These are phyloP conservation scores for Microtus ochrogaster DNA, from an alignment of 2,113 vertebrate species.

Conservation along the genomic window DNA sequence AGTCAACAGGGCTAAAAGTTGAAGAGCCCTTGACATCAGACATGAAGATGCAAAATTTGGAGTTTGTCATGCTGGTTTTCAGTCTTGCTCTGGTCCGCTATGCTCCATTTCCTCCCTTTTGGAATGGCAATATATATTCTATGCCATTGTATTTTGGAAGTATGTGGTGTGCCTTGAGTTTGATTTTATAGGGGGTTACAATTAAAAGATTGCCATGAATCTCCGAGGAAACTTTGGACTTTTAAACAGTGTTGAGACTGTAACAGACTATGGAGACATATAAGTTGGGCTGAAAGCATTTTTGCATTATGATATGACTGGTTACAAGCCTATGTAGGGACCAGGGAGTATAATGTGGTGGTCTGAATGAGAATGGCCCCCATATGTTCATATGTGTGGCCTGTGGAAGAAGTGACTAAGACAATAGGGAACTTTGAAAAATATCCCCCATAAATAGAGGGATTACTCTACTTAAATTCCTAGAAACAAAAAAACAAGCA, in stretches of 20 bases:
- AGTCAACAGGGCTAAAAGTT: neutral
- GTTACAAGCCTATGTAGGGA: neutral
- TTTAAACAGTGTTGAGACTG: neutral
- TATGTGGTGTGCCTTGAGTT: neutral
- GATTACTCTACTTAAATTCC: neutral
- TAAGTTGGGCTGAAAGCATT: neutral
- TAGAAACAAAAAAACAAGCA: neutral
- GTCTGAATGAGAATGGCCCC: neutral
- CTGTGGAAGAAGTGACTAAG: neutral
- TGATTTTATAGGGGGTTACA: neutral
- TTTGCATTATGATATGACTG: neutral
- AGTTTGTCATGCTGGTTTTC: neutral
- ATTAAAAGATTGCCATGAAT: neutral
- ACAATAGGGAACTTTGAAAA: neutral
- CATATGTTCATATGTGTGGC: neutral
- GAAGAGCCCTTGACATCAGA: neutral
- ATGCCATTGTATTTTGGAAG: neutral
- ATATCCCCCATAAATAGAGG: too few relatives aligned
- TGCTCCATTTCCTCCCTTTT: neutral
- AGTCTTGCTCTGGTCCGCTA: neutral
- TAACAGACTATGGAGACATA: neutral
- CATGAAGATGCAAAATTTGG: neutral
- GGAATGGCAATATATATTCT: neutral
- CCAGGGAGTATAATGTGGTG: neutral
- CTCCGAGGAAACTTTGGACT: neutral